These are phyloP conservation scores for Crossocerus cetratus DNA, from an alignment of 2,888 invertebrate genomes.

Conservation along the genomic window DNA sequence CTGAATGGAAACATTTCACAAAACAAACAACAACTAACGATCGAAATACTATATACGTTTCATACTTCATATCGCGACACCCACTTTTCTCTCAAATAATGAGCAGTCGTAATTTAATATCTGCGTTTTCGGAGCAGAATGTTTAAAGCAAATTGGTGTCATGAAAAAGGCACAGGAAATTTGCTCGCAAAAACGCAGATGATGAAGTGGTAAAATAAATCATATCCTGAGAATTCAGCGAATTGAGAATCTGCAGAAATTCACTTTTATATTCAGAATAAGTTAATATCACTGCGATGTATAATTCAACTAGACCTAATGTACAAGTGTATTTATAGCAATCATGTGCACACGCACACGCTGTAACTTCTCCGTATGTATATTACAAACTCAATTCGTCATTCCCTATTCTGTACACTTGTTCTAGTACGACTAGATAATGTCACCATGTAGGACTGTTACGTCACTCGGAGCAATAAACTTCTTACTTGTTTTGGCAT, in stretches of 20 bases:
- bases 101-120: conserved; percentile 1
- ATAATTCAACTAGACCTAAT: conserved; percentile 36
- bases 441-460: conserved; percentile 24
- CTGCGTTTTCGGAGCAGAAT: conserved; percentile 14
- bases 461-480: conserved; percentile 54
- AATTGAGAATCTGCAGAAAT: conserved; percentile 17
- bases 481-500: conserved; percentile 78
- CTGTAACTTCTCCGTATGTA: conserved; percentile 40
- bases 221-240: conserved; percentile 4
- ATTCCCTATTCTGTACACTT: conserved; percentile 40
- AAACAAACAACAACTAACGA: no score
- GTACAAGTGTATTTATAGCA: conserved; percentile 61
- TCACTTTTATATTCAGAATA: conserved; percentile 17
- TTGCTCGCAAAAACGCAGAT: conserved; percentile 36
- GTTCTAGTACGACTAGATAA: conserved; percentile 42
- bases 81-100: background rate
- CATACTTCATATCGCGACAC: no score
- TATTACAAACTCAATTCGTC: conserved; percentile 31
- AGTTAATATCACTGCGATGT: conserved; percentile 27
- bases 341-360: conserved; percentile 43
- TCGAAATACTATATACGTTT: no score
- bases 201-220: conserved; percentile 32
- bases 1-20: no score
- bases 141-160: conserved; percentile 16
- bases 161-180: conserved; percentile 44